Percentiles rank a stretch among this genome's conserved stretches.
Evolutionary conservation across 2,888 invertebrate genomes (phyloP).

Genomic region (Vanessa cardui): DNA sequence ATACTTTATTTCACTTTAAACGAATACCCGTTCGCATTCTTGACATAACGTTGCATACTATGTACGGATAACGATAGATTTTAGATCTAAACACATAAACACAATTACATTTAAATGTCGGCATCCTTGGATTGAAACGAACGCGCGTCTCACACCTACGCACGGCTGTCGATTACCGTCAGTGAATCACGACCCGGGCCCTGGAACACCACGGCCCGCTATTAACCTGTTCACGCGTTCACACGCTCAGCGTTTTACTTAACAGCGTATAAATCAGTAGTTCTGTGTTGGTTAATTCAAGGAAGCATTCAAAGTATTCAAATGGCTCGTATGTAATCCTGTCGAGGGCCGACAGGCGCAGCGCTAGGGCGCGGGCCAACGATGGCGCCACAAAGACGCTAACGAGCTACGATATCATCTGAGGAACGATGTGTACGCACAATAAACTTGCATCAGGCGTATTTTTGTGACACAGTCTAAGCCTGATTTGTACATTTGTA

Average conservation of each 20-base stretch:
- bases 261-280: slow-evolving; percentile 52
- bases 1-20: slow-evolving; percentile 5
- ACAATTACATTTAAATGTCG: slow-evolving; percentile 36
- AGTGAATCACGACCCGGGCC: slow-evolving; percentile 54
- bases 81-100: slow-evolving; percentile 33
- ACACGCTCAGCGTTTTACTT: slow-evolving; percentile 39
- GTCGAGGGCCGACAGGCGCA: slow-evolving; percentile 57
- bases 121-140: slow-evolving; percentile 44
- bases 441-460: slow-evolving; percentile 37
- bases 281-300: slow-evolving; percentile 49
- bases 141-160: slow-evolving; percentile 63
- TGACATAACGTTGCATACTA: slow-evolving; percentile 17
- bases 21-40: slow-evolving; percentile 20
- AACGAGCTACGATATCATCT: slow-evolving; percentile 76
- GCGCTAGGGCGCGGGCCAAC: slow-evolving; percentile 58
- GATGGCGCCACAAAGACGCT: slow-evolving; percentile 76
- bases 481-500: slow-evolving; percentile 21
- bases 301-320: slow-evolving; percentile 56
- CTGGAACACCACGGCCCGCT: slow-evolving; percentile 44
- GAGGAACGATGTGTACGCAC: slow-evolving; percentile 51
- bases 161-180: slow-evolving; percentile 51
- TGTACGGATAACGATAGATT: slow-evolving; percentile 22
- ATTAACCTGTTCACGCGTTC: slow-evolving; percentile 47
- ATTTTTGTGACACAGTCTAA: slow-evolving; percentile 26
- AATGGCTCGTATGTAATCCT: slow-evolving; percentile 63